Evolutionary conservation across 2,113 vertebrate genomes (phyloP), one percentile per base, ranked within the genome.

Genomic region (Australoheros scitulus): DNA sequence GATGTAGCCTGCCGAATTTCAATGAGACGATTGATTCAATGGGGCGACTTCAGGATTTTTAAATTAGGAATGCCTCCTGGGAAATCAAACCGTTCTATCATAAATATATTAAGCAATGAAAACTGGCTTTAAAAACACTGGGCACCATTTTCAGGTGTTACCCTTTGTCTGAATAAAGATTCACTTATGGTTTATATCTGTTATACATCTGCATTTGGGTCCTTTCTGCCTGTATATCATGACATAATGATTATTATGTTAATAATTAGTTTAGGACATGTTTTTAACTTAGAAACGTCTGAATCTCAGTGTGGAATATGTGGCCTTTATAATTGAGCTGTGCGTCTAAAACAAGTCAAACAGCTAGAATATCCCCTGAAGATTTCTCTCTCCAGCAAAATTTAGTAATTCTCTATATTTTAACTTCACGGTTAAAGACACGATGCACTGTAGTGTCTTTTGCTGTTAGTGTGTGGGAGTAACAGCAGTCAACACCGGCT

Each of bases 381-480:
- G 61, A 61, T 11, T 50, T 60, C 13, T 18, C 14, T 26, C 15
- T 59, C 7, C 14, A 17, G 36, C 6, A 18, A 58, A 59, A 65
- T 24, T 57, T 52, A 11, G 78, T 26, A 10, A 6, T 76, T 59
- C 74, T 29, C 15, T 64, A 24, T 43, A 55, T 7, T 61, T 74
- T 20, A 8, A 55, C 38, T 32, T 79, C 15, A 24, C 77, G 56
- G 68, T 13, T 56, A 38, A 75, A 77, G 34, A 77, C 24, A 32
- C 7, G 4, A 13, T 11, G 34, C 38, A 34, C 63, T 26, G 57
- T 17, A 4, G 36, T 22, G 50, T 79, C 61, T 76, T 34, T 15
- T 20, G 38, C 34, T 55, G 80, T 26, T 47, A 63, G 79, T 77
- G 79, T 76, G 84, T 79, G 14, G 83, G 85, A 77, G 85, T 64